Base-by-base conservation (phyloP, 2,888 invertebrate species). In the Holacanthella duospinosa region DNA sequence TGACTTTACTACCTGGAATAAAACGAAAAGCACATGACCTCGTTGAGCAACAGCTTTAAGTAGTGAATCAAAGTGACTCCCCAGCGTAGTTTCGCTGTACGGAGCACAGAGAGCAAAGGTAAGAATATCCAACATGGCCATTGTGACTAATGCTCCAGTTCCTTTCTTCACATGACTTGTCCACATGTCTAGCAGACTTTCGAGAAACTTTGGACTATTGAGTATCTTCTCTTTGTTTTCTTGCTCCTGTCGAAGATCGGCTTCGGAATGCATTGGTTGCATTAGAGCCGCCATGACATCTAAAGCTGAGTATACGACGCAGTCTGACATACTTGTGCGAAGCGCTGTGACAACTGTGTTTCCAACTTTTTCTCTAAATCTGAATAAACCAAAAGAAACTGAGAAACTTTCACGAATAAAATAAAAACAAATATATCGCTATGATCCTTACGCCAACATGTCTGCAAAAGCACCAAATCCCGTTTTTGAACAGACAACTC, bases 71-170 rank as follows among this genome's bases (percentile, higher is more conserved):
- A 95, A 95, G 76, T 93, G 92, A 75, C 90, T 90, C 59, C 94
- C 93, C 75, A 96, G 94, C 0, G 99, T 99, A 2, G 99, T 99
- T 80, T 99, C 99, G 75, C 94, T 93, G 80, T 97, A 99, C 2
- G 99, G 99, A 68, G 96, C 93, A 80, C 99, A 99, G 53, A 99
- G 82, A 2, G 95, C 89, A 80, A 96, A 99, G 44, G 97, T 99
- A 68, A 99, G 81, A 76, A 99, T 93, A 79, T 99, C 99, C 76
- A 99, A 81, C 95, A 99, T 95, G 69, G 95, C 92, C 29, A 95
- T 89, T 68, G 99, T 90, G 19, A 99, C 91, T 58, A 99, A 79
- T 55, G 97, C 96, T 2, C 97, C 97, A 61, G 93, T 95, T 60
- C 92, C 91, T 67, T 89, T 80, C 78, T 94, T 93, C 77, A 96